These are phyloP conservation scores for Pangasius djambal DNA, from an alignment of 2,797 vertebrate genomes.

Conservation along the genomic window DNA sequence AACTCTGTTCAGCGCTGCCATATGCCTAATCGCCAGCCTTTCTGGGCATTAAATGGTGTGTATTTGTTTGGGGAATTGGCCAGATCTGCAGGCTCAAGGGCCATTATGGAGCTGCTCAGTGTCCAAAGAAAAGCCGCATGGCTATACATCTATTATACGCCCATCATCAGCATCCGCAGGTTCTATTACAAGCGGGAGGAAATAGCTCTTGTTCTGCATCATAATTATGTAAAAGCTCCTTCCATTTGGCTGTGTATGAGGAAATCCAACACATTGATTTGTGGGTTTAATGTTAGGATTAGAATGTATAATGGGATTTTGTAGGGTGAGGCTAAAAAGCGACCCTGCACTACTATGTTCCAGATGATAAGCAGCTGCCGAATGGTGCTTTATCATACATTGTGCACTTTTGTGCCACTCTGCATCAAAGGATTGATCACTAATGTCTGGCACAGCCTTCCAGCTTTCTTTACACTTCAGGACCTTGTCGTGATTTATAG, in stretches of 20 bases:
- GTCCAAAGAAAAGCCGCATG: constrained; percentile 36
- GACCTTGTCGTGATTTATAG: constrained; percentile 41
- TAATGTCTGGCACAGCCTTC: constrained; percentile 20
- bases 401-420: neutral
- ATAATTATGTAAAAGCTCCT: constrained; percentile 42
- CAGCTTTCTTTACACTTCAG: constrained; percentile 30
- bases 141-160: neutral
- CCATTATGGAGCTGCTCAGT: constrained; percentile 46
- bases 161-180: constrained; percentile 32
- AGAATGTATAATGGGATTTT: constrained; percentile 15
- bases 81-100: constrained; percentile 31
- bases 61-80: constrained; percentile 15
- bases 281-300: constrained; percentile 17
- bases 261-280: constrained; percentile 19
- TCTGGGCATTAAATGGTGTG: constrained; percentile 5
- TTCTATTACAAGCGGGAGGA: constrained; percentile 30
- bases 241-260: constrained; percentile 21
- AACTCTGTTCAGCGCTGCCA: neutral
- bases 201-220: constrained; percentile 41
- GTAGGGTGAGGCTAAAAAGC: constrained; percentile 6
- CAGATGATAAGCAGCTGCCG: constrained; percentile 26
- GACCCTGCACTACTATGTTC: neutral
- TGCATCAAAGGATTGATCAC: constrained; percentile 26
- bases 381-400: constrained; percentile 24
- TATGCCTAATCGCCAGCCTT: neutral